These are phyloP conservation scores for Benthosema pterotum DNA, from an alignment of 2,797 vertebrate species.

Conservation along the genomic window DNA sequence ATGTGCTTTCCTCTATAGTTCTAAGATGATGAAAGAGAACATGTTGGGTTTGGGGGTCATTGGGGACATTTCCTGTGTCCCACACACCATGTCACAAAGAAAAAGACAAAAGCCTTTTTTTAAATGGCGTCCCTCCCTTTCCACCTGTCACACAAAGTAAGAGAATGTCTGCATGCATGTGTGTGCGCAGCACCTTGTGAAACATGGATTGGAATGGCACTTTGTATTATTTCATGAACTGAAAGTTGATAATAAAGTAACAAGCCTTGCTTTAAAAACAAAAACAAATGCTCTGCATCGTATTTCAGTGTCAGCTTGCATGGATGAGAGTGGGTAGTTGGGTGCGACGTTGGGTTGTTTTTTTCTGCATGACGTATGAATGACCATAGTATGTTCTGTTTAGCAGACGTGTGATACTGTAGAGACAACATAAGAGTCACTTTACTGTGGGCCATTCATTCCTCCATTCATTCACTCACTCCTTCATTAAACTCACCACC, in stretches of 20 bases:
- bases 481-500: slow-evolving; percentile 57
- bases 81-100: slow-evolving; percentile 14
- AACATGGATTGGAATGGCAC: slow-evolving; percentile 37
- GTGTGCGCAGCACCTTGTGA: slow-evolving; percentile 54
- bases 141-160: slow-evolving; percentile 49
- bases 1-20: slow-evolving; percentile 39
- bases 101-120: slow-evolving; percentile 27
- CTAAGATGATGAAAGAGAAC: slow-evolving; percentile 12
- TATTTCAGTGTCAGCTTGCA: slow-evolving; percentile 66
- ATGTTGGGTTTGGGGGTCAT: slow-evolving; percentile 27
- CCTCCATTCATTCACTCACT: background rate
- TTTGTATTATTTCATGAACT: slow-evolving; percentile 57
- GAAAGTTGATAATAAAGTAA: slow-evolving; percentile 69
- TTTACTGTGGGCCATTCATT: slow-evolving; percentile 10
- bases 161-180: slow-evolving; percentile 58
- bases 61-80: slow-evolving; percentile 32
- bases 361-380: background rate
- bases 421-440: background rate
- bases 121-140: slow-evolving; percentile 19
- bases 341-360: slow-evolving; percentile 3
- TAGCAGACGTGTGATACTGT: background rate
- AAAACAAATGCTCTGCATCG: slow-evolving; percentile 53
- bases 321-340: slow-evolving; percentile 40
- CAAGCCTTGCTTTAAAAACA: slow-evolving; percentile 32
- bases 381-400: background rate